Base-by-base conservation (phyloP, 2,888 invertebrate genomes). In the Crematogaster levior region DNA sequence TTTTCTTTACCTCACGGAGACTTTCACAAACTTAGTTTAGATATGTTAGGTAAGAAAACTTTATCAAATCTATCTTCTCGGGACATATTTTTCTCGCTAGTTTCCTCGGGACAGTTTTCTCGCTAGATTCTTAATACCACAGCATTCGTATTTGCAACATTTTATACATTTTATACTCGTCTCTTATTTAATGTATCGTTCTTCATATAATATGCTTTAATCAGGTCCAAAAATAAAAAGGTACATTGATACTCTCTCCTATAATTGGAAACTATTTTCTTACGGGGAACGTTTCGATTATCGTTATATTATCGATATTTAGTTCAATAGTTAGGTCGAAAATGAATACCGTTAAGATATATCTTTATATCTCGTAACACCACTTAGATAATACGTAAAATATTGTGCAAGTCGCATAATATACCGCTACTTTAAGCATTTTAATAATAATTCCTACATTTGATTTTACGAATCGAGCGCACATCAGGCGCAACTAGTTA, bases 1-100 rank as follows among this genome's bases (percentile, higher is more conserved):
- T 88, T 85, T 85, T 85, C 84, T 85, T 82, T 81, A 73, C 60
- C 58, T 73, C 82, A 43, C 30, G 27, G 4, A 60, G 0, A 18
- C 73, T 40, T 51, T 37, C 60, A 34, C 43, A 18, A 51, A 37
- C 27, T 75, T n/a, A 75, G 27, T 77, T 77, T n/a, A 30, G 24
- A 43, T 40, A 37, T 1, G n/a, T 63, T 40, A 40, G 27, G 30
- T 27, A 18, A 24, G 53, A 43, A 53, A 66, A 30, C 58, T 43
- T 43, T 58, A 73, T 56, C 21, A 15, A 27, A 53, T 65, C 21
- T 18, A 56, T 53, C 18, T 56, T 43, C 21, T 40, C 37, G 48
- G 15, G 34, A 60, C 10, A 27, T 43, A 30, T 21, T 66, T 77
- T 77, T 24, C 30, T 66, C 18, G 5, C 24, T 46, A n/a, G 24